phyloP scores from a whole-genome alignment of 2,113 vertebrate genomes.

The Anarrhichthys ocellatus region DNA sequence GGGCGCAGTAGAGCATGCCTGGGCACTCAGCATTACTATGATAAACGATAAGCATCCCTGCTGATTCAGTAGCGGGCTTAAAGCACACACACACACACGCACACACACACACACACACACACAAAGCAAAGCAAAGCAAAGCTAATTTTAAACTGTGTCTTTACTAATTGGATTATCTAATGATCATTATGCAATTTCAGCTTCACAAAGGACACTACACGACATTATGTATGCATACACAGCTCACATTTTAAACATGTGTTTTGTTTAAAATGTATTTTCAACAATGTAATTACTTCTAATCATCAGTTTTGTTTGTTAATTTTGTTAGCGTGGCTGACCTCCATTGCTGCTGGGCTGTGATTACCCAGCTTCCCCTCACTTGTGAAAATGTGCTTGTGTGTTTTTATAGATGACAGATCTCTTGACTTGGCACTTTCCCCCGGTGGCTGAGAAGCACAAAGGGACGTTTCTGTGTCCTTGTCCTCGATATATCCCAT shows the following conservation, averaged over 20 bases:
- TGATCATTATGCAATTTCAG: not conserved
- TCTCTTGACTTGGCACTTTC: slow-evolving; percentile 73
- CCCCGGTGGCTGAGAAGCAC: slow-evolving; percentile 52
- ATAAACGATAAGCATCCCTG: slow-evolving; percentile 18
- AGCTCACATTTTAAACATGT: not conserved
- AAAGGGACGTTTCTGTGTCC: slow-evolving; percentile 57
- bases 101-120: not conserved
- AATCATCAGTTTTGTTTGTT: not conserved
- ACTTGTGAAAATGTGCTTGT: slow-evolving; percentile 49
- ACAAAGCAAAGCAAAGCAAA: not conserved
- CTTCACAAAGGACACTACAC: not conserved
- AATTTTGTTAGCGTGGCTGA: slow-evolving; percentile 21
- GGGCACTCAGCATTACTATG: slow-evolving; percentile 11
- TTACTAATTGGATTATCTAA: not conserved
- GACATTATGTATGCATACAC: not conserved
- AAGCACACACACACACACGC: not conserved
- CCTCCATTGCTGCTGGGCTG: slow-evolving; percentile 42
- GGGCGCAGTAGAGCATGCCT: slow-evolving; percentile 21
- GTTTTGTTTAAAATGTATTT: not conserved
- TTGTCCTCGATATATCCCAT: slow-evolving; percentile 41
- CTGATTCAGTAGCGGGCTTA: slow-evolving; percentile 11
- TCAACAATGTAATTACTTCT: not conserved
- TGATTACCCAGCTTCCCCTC: slow-evolving; percentile 49
- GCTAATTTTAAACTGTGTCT: not conserved
- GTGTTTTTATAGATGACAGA: slow-evolving; percentile 68